These are phyloP conservation scores for Pao palembangensis DNA, from an alignment of 2,113 vertebrate genomes.

Conservation along the genomic window DNA sequence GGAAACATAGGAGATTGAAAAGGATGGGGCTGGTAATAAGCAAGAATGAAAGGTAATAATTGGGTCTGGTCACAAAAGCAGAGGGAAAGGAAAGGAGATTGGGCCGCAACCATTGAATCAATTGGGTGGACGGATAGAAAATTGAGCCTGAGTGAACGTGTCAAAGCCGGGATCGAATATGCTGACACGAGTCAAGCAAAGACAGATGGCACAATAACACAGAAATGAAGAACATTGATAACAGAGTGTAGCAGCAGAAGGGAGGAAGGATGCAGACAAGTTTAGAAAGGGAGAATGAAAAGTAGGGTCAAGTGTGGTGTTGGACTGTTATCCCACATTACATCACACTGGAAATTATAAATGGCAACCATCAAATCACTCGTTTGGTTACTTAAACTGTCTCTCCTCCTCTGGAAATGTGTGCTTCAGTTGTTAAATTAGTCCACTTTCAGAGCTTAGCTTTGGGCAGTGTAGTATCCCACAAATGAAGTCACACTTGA, in stretches of 20 bases:
- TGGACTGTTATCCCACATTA: too few species aligned
- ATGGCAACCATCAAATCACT: too few species aligned
- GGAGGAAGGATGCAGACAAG: constrained; percentile 5
- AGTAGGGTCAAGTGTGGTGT: background rate
- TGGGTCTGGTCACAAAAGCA: background rate
- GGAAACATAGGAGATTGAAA: constrained; percentile 20
- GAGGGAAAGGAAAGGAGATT: background rate
- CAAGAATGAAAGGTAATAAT: constrained; percentile 6
- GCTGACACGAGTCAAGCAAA: constrained; percentile 1
- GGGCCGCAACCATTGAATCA: background rate
- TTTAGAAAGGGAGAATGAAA: background rate
- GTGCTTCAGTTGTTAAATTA: too few species aligned
- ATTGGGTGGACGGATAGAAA: constrained; percentile 22
- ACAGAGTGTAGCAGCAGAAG: background rate
- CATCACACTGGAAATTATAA: too few species aligned
- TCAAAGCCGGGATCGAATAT: constrained; percentile 22
- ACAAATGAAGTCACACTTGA: too few species aligned
- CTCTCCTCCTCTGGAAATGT: too few species aligned
- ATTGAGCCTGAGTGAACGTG: constrained; percentile 34
- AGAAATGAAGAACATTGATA: background rate
- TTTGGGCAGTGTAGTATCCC: too few species aligned
- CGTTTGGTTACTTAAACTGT: too few species aligned
- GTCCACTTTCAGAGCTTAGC: too few species aligned
- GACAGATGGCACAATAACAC: background rate
- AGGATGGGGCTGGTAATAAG: constrained; percentile 22